These are phyloP conservation scores for Venusia cambrica DNA, from an alignment of 2,888 invertebrate species.

Conservation along the genomic window DNA sequence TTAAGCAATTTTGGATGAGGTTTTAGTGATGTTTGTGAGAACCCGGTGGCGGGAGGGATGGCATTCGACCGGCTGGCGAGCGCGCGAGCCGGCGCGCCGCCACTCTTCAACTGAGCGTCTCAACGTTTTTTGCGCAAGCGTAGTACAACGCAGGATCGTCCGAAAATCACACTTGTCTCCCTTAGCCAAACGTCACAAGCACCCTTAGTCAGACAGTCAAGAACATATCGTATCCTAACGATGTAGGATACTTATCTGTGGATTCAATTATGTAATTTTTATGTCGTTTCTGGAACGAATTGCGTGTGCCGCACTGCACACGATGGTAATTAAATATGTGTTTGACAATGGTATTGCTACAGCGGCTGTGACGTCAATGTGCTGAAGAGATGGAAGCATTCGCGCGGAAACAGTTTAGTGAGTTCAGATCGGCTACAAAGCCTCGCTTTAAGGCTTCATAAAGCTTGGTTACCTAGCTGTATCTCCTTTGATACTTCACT, in stretches of 20 bases:
- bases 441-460: conserved; percentile 2
- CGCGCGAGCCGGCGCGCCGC: conserved; percentile 81
- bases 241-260: conserved; percentile 5
- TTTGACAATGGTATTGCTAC: conserved; percentile 71
- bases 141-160: conserved; percentile 67
- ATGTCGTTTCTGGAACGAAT: conserved; percentile 33
- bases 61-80: conserved; percentile 75
- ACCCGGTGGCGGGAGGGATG: conserved; percentile 53
- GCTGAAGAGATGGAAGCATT: conserved; percentile 45
- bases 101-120: conserved; percentile 66
- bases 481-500: too few relatives aligned
- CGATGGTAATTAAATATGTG: conserved; percentile 78
- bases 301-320: conserved; percentile 81
- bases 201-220: conserved; percentile 10
- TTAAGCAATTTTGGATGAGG: conserved; percentile 45
- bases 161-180: conserved; percentile 58
- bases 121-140: conserved; percentile 67
- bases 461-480: too few relatives aligned
- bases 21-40: conserved; percentile 64
- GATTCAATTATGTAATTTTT: neutral
- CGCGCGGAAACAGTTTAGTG: conserved; percentile 44
- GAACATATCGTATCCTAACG: conserved; percentile 30
- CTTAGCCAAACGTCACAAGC: conserved; percentile 38
- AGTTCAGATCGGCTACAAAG: conserved; percentile 31
- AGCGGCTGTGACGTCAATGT: conserved; percentile 76